Base-by-base conservation (phyloP, 30 jellyfish, hydroid and myxozoan genomes). In the Hydractinia symbiolongicarpus region DNA sequence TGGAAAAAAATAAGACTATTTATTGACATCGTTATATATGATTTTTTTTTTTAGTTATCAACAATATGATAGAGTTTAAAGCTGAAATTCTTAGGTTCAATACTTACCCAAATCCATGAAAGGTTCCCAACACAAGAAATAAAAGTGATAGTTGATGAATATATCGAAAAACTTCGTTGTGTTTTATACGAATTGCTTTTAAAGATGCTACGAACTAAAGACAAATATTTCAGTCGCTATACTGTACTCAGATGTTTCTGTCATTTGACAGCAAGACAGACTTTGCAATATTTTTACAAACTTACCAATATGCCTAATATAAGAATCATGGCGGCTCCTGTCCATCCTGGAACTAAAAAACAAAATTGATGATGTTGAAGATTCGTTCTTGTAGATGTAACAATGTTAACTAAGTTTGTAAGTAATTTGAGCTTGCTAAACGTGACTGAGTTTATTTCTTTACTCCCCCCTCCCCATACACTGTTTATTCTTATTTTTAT, bases 91-190 rank as follows among this genome's bases (percentile, higher is more conserved):
- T n/a, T n/a, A n/a, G n/a, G n/a, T n/a, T n/a, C n/a, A n/a, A 53
- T 9, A 64, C 97, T 56, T 61, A 90, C 97, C 95, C 97, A 51
- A 85, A 81, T 1, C 97, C 97, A 73, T 90, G 97, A 7, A 86
- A 84, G 30, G 69, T 67, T 78, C 72, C 69, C 19, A 85, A 82
- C n/a, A 79, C 89, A 52, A 66, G 82, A 80, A 90, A 90, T 9
- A 54, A 67, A 4, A 90, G 71, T 11, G 89, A 80, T 14, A 90
- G 83, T 64, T 85, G 96, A 79, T 90, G 97, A 20, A 94, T 53
- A 50, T 85, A 90, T 90, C 94, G 82, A 68, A 90, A 90, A 54
- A 90, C 61, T 56, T 90, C 97, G 67, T 73, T 82, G 11, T 57
- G 81, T 21, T 87, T 62, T 56, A 84, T 71, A 69, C 97, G 81